A percentile compares a stretch with the other conserved stretches of the same genome.
Evolutionary conservation across 2,113 vertebrate genomes (phyloP).

Genomic region (Casuarius casuarius): DNA sequence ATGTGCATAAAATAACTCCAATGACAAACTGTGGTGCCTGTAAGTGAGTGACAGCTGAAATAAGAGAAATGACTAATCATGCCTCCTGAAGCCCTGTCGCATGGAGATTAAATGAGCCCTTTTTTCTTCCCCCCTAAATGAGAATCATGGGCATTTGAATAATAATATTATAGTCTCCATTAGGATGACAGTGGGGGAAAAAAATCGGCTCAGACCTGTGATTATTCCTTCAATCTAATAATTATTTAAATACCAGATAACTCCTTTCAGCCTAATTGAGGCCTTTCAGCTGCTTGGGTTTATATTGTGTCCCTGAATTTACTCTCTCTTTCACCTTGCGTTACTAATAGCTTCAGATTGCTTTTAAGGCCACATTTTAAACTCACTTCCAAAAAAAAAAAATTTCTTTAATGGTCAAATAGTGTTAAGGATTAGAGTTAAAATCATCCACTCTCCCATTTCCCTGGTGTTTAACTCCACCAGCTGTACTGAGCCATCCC

Average conservation of each 20-base stretch:
- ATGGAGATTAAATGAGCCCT: slow-evolving; percentile 79
- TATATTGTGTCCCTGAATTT: slow-evolving; percentile 58
- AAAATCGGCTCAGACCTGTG: slow-evolving; percentile 82
- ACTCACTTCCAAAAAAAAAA: background rate
- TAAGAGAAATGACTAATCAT: slow-evolving; percentile 82
- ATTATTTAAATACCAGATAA: slow-evolving; percentile 88
- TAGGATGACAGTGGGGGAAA: slow-evolving; percentile 81
- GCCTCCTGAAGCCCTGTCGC: slow-evolving; percentile 76
- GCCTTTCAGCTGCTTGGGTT: slow-evolving; percentile 77
- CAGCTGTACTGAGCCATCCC: background rate
- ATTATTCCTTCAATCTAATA: slow-evolving; percentile 87
- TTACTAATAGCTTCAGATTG: slow-evolving; percentile 68
- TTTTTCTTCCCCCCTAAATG: slow-evolving; percentile 69
- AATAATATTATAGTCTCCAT: slow-evolving; percentile 85
- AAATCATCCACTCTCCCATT: background rate
- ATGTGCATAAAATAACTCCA: slow-evolving; percentile 80
- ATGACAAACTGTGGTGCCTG: slow-evolving; percentile 81
- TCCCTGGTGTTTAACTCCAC: slow-evolving; percentile 16
- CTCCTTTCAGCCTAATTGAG: slow-evolving; percentile 83
- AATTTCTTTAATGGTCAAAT: background rate
- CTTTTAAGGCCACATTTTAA: slow-evolving; percentile 45
- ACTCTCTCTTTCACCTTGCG: slow-evolving; percentile 71
- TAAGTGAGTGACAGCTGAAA: slow-evolving; percentile 86
- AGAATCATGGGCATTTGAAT: slow-evolving; percentile 85
- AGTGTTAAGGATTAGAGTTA: slow-evolving; percentile 12